Evolutionary conservation across 1,140 invertebrate species (phyloP).

Genomic region (Arion vulgaris): DNA sequence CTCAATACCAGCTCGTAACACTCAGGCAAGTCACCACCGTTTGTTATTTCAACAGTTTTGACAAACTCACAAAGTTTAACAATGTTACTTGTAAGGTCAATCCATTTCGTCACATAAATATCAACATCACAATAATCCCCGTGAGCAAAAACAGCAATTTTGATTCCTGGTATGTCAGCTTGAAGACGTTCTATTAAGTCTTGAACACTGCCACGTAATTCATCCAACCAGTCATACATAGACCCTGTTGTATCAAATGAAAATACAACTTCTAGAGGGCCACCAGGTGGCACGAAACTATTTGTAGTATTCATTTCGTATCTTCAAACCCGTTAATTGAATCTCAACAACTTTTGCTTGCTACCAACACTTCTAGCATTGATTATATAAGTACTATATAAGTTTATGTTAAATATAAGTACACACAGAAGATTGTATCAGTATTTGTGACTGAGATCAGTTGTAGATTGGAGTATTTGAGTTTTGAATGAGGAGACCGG

Average conservation of each 20-base stretch:
- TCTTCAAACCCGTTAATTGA: too few relatives aligned
- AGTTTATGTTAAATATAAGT: too few relatives aligned
- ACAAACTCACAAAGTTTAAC: conserved; percentile 60
- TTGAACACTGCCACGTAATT: conserved; percentile 52
- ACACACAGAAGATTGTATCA: too few relatives aligned
- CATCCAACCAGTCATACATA: conserved; percentile 51
- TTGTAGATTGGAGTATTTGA: too few relatives aligned
- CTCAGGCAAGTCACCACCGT: conserved; percentile 59
- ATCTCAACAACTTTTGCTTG: too few relatives aligned
- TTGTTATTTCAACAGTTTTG: conserved; percentile 55
- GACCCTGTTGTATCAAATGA: conserved; percentile 67
- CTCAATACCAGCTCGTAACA: conserved; percentile 64
- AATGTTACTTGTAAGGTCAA: conserved; percentile 60
- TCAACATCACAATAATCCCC: conserved; percentile 62
- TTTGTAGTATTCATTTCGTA: too few relatives aligned
- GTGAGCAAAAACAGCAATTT: conserved; percentile 57
- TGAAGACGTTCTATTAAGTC: conserved; percentile 63
- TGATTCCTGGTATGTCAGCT: conserved; percentile 58
- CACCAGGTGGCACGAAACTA: too few relatives aligned
- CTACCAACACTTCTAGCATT: too few relatives aligned
- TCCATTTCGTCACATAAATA: conserved; percentile 61
- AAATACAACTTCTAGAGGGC: conserved; percentile 59
- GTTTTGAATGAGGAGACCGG: too few relatives aligned
- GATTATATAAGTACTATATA: too few relatives aligned
- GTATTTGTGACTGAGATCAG: too few relatives aligned